A percentile compares a stretch with the other conserved stretches of the same genome.
These are phyloP conservation scores for Chroicocephalus ridibundus DNA, from an alignment of 2,113 vertebrate genomes.

Conservation along the genomic window DNA sequence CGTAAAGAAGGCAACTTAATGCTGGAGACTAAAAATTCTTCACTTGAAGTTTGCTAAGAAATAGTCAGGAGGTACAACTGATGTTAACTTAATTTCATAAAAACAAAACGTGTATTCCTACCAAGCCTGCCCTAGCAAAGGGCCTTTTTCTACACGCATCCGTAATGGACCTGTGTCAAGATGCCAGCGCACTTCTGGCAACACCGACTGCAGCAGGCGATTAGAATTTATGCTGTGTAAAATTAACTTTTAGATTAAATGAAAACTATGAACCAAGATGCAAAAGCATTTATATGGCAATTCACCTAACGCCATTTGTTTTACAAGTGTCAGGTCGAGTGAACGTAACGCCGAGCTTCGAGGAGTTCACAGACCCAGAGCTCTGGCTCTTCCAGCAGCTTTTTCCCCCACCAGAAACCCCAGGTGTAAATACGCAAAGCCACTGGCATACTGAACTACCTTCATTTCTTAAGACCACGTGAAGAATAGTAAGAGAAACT, in stretches of 20 bases:
- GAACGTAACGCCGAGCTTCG: rapidly evolving
- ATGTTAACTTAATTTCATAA: not conserved
- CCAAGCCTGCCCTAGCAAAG: not conserved
- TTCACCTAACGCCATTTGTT: not conserved
- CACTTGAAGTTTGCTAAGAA: not conserved
- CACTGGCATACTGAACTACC: not conserved
- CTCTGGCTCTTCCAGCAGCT: not conserved
- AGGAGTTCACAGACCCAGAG: not conserved
- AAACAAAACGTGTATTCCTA: not conserved
- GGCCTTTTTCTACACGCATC: not conserved
- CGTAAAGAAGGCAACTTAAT: not conserved
- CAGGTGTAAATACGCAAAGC: not conserved
- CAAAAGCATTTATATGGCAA: not conserved
- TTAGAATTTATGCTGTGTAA: conserved; percentile 63
- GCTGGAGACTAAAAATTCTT: not conserved
- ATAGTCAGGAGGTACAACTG: not conserved
- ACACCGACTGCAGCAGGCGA: not conserved
- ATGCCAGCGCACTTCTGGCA: conserved; percentile 17
- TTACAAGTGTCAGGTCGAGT: not conserved
- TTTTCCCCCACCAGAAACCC: not conserved
- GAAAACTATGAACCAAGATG: conserved; percentile 33
- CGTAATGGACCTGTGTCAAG: not conserved
- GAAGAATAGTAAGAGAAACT: not conserved
- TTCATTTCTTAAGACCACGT: not conserved
- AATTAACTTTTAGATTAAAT: conserved; percentile 55